Evolutionary conservation across 1,140 invertebrate species (phyloP), one percentile per base, ranked within the genome.

Genomic region (Aphaenogaster ashmeadi): DNA sequence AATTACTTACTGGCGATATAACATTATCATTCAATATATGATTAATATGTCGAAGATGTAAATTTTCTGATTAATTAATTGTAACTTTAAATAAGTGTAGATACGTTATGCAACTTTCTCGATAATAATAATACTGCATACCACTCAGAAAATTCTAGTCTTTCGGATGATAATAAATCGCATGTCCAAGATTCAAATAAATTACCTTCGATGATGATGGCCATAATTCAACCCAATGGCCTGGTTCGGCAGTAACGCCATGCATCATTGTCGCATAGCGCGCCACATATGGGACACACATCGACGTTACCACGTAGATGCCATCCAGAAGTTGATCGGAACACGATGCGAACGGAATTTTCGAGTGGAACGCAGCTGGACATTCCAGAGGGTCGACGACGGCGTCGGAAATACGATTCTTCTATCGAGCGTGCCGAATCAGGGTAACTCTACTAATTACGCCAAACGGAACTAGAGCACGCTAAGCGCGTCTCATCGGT

Each of bases 401-500:
- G 87, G 80, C 87, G 75, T 33, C 60, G 81, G 92, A 72, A 87
- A 87, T 86, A 84, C 74, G 75, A 80, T 87, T 90, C 87, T 85
- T 78, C 81, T 64, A 50, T 44, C 69, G 47, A 72, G 77, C 69
- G 86, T 38, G 58, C 13, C 27, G 54, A 54, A 72, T 52, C 64
- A 27, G 36, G 62, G 79, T 47, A 74, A 84, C 77, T 79, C 66
- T 56, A 69, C 66, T 93, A 93, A 93, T 93, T 92, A 91, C 89
- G 91, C 88, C 90, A 92, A 92, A 91, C 83, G 69, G 78, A 90
- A 92, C 87, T 91, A 56, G 88, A 87, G 62, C 90, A 87, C 64
- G 74, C 54, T 66, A 83, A 87, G 58, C 71, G 64, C 41, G 69
- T 60, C 77, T 88, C 87, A 75, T 66, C 52, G 84, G 36, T 36